Conservation (phyloP, 2,113 vertebrate species). For the Sturnira hondurensis region DNA sequence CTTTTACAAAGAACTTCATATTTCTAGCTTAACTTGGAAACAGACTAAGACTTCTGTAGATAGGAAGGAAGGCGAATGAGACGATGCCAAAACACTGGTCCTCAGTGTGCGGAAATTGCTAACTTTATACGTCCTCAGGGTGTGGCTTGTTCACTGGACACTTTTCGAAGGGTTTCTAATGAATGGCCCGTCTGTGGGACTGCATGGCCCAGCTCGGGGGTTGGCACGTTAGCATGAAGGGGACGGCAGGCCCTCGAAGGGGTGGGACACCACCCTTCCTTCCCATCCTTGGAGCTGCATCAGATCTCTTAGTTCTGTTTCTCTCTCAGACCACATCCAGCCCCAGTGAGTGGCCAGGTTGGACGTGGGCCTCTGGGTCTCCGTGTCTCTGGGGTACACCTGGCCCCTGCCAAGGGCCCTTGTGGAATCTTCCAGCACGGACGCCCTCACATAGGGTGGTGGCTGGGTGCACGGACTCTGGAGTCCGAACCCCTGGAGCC, state of each 20-base stretch:
- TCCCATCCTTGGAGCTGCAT: fast-evolving
- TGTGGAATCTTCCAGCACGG: not conserved
- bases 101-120: fast-evolving
- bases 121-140: not conserved
- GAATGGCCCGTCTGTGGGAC: fast-evolving
- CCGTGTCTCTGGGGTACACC: not conserved
- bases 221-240: not conserved
- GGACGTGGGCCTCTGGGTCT: not conserved
- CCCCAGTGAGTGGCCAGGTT: not conserved
- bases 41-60: not conserved
- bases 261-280: fast-evolving
- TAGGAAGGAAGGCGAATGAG: not conserved
- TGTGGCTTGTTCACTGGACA: not conserved
- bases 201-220: fast-evolving
- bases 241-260: not conserved
- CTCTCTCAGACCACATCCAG: not conserved
- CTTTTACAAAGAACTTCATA: not conserved
- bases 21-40: not conserved
- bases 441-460: not conserved
- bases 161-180: not conserved
- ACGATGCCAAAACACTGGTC: not conserved
- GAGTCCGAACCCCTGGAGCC: not conserved
- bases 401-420: not conserved
- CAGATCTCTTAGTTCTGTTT: fast-evolving
- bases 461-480: not conserved